Evolutionary conservation across 2,113 vertebrate species (phyloP).

Genomic region (Suncus etruscus): DNA sequence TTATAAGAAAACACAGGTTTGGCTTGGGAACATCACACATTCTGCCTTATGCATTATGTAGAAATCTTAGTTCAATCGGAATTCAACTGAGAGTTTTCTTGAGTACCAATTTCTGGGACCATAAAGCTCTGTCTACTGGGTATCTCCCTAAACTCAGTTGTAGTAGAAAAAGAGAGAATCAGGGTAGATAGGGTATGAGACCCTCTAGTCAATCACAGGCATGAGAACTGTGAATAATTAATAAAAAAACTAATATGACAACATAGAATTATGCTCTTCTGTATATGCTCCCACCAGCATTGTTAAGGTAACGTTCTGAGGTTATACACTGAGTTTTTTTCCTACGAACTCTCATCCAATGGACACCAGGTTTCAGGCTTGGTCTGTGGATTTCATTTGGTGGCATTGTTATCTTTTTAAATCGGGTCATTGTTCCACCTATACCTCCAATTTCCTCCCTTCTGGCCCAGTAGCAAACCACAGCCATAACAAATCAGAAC

Average conservation of each 20-base stretch:
- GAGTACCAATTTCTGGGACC: not conserved
- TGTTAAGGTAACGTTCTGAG: not conserved
- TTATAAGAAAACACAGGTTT: not conserved
- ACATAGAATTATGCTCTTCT: not conserved
- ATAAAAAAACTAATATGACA: not conserved
- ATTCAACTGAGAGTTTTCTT: not conserved
- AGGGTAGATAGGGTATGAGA: not conserved
- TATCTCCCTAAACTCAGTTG: not conserved
- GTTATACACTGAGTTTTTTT: too few species aligned
- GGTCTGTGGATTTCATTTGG: not conserved
- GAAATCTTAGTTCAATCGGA: not conserved
- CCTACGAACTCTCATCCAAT: not conserved
- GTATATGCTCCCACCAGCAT: not conserved
- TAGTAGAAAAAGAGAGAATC: not conserved
- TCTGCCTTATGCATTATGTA: not conserved
- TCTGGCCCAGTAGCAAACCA: conserved; percentile 57
- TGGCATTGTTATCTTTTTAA: conserved; percentile 47
- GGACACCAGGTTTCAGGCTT: not conserved
- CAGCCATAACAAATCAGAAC: not conserved
- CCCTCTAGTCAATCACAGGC: not conserved
- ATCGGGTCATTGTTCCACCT: conserved; percentile 30
- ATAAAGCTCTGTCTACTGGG: not conserved
- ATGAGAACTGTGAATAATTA: not conserved
- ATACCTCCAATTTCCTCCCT: conserved; percentile 55
- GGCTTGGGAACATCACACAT: not conserved